Base-by-base conservation (phyloP, 30 jellyfish, hydroid and myxozoan genomes). In the Aurelia sp. region DNA sequence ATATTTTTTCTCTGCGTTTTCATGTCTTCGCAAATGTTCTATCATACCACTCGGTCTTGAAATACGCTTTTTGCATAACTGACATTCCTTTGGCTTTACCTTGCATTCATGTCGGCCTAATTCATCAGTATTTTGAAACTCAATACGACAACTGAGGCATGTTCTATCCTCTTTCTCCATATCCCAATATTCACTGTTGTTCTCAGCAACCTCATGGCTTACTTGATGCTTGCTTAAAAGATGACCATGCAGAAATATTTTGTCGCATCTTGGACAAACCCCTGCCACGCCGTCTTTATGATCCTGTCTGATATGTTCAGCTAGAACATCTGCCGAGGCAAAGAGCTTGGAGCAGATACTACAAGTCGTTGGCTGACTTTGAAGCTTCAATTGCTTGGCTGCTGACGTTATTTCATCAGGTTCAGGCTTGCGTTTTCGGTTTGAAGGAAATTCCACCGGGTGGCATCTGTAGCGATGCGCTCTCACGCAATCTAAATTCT, bases 111-210 rank as follows among this genome's bases (percentile, higher is more conserved):
- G 85, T 53, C 33, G n/a, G 57, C 22, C 55, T 16, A 51, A n/a
- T 27, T 73, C 85, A 15, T 73, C 85, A 10, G 8, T 38, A 38
- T 9, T 51, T 4, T 17, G 30, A 27, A 73, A 73, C 16, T 73
- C 85, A 47, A 18, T 47, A 10, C 85, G 47, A 52, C 85, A 73
- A 44, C 85, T 73, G 19, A 38, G 53, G 53, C 85, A 73, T 5
- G 73, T 73, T 19, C 70, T 12, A 2, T 50, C 67, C 57, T 73
- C 85, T 60, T 73, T 73, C 52, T 44, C 85, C 19, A 18, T n/a
- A 47, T 73, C 73, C 71, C 50, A 47, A 1, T 3, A 73, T 68
- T 48, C 71, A 16, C 59, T 24, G 13, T 33, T 18, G 15, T 19
- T 17, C 53, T 47, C 53, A 0, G 70, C 71, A 4, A 31, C 47